Evolutionary conservation across 1,140 invertebrate genomes (phyloP).

Genomic region (Caenorhabditis elegans): WBcel235 BX284603.4:8968001-8968500

Average conservation of each 20-base stretch:
- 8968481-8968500: neutral
- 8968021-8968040: neutral
- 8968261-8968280: constrained; percentile 4
- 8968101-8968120: neutral
- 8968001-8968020: neutral
- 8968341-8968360: neutral
- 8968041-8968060: neutral
- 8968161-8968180: constrained; percentile 49
- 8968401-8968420: neutral
- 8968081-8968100: neutral
- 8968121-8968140: constrained; percentile 31
- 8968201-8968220: constrained; percentile 40
- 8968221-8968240: neutral
- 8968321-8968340: neutral
- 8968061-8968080: neutral
- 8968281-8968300: constrained; percentile 25
- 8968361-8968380: constrained; percentile 14
- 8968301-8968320: neutral
- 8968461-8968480: neutral
- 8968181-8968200: constrained; percentile 38
- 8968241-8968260: neutral
- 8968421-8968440: too few species aligned
- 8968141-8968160: constrained; percentile 23
- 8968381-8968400: neutral
- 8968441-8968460: neutral